Base-by-base conservation (phyloP, 2,888 invertebrate genomes). In the Drosophila helvetica region DNA sequence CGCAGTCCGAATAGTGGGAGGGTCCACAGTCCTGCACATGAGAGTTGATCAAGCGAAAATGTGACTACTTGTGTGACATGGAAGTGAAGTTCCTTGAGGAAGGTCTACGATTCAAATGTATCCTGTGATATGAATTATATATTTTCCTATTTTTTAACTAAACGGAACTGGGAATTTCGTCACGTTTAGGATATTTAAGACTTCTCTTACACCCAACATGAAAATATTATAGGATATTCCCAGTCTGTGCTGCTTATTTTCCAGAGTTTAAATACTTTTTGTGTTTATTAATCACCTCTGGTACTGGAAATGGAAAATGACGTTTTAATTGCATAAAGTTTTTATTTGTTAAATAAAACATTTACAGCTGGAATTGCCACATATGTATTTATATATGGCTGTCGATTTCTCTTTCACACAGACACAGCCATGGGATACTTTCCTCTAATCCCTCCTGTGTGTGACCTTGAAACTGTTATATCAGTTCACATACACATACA, bases 281-380 rank as follows among this genome's bases (percentile, higher is more conserved):
- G 51, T 52, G 43, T 42, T 10, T 52, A 65, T 60, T 75, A 85
- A 82, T 80, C 58, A 80, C 67, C 64, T 27, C 50, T 52, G 42
- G 59, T 53, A 54, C 33, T 52, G 76, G 61, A 69, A 74, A 70
- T 65, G 69, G 72, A 59, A 84, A 82, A 86, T 82, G 78, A 85
- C 57, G 65, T 80, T 82, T 84, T 86, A 86, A 82, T 82, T 82
- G 81, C 67, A 75, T 73, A 67, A 84, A 77, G 70, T 69, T 70
- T 61, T 42, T 22, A 46, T 48, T 63, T 57, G 63, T 57, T 56
- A 56, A 56, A 46, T 57, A 50, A 55, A 83, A 70, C 80, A 85
- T 85, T 82, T 79, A 73, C 80, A 76, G 71, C 64, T 63, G 73
- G 63, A 76, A 74, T 77, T 78, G 80, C 53, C 33, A 47, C 62